Conservation (phyloP, 2,888 invertebrate genomes). For the Eilema sororculum region DNA sequence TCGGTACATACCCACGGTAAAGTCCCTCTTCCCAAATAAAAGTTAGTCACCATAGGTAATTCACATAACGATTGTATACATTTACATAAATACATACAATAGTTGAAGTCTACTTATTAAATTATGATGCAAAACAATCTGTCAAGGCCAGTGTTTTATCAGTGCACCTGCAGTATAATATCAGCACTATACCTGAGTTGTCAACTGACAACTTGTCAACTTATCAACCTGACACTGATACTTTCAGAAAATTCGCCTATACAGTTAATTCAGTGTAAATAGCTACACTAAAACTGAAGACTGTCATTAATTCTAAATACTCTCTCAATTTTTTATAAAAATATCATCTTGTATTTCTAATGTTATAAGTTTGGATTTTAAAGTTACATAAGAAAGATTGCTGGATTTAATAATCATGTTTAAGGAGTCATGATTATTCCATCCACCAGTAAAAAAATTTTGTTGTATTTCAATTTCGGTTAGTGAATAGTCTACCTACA, state of each 20-base stretch:
- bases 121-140: slow-evolving; percentile 14
- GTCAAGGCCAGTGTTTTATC: slow-evolving; percentile 36
- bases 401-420: neutral
- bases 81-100: slow-evolving; percentile 17
- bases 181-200: neutral
- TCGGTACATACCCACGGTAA: slow-evolving; percentile 48
- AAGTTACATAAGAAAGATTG: no score
- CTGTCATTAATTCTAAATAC: neutral
- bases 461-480: neutral
- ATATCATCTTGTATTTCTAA: neutral
- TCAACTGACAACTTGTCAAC: neutral
- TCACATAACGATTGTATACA: slow-evolving; percentile 27
- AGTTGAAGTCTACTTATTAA: slow-evolving; percentile 1
- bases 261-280: no score
- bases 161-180: slow-evolving; percentile 21
- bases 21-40: slow-evolving; percentile 33
- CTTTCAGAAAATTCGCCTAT: neutral
- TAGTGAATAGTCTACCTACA: neutral
- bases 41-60: slow-evolving; percentile 29
- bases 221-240: neutral
- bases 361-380: no score
- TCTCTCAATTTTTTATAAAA: neutral
- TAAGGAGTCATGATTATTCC: neutral
- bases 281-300: neutral
- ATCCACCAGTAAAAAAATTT: no score